A percentile compares a stretch with the other conserved stretches of the same genome.
These are phyloP conservation scores for Lasioglossum villosulum DNA, from an alignment of 2,888 invertebrate species.

Conservation along the genomic window DNA sequence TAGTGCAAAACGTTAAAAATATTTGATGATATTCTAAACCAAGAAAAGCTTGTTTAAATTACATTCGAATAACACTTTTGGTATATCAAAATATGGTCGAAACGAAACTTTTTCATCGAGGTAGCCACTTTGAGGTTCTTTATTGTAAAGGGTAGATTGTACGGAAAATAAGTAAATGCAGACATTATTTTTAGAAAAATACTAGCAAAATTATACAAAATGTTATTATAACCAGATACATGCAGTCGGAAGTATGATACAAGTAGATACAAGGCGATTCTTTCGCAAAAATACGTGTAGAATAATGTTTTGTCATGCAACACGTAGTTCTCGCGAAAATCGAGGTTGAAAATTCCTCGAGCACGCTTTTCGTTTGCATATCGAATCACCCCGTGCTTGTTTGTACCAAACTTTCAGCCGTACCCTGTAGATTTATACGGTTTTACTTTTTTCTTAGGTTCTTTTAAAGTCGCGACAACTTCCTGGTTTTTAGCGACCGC, in stretches of 20 bases:
- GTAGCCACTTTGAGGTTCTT: too few species aligned
- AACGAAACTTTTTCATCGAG: too few species aligned
- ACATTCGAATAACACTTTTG: too few species aligned
- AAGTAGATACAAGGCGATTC: too few species aligned
- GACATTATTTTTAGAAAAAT: neutral
- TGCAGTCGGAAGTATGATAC: neutral
- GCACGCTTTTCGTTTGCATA: neutral
- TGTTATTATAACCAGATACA: neutral
- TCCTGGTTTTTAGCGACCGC: too few species aligned
- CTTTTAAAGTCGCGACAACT: too few species aligned
- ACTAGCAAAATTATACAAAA: neutral
- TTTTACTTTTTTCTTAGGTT: neutral
- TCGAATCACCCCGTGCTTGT: neutral
- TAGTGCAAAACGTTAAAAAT: neutral
- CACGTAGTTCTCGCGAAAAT: neutral
- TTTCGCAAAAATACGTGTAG: neutral
- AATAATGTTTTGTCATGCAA: neutral
- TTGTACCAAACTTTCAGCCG: neutral
- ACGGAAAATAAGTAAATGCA: slow-evolving; percentile 1
- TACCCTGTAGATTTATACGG: neutral
- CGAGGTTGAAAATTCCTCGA: neutral
- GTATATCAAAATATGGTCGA: too few species aligned
- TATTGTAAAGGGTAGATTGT: too few species aligned
- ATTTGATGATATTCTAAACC: neutral
- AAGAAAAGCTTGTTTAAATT: neutral